phyloP scores from a whole-genome alignment of 2,888 invertebrate species.

The Ceratothoa steindachneri region DNA sequence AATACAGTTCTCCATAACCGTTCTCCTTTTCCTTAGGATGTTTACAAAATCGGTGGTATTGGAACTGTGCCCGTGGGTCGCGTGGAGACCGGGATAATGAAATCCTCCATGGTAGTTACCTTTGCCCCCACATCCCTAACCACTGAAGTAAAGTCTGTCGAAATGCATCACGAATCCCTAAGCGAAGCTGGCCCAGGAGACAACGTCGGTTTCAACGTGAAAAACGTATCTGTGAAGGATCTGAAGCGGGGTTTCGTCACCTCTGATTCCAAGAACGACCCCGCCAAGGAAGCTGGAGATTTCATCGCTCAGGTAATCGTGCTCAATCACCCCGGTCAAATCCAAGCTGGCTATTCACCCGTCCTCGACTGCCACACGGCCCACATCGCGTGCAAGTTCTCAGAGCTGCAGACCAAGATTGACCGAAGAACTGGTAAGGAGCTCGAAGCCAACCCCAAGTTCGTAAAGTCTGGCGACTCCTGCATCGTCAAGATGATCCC shows the following conservation, averaged over 20 bases:
- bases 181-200: constrained; percentile 94
- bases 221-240: constrained; percentile 99
- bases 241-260: constrained; percentile 98
- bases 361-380: constrained; percentile 99
- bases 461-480: constrained; percentile 94
- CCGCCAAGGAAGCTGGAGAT: constrained; percentile 88
- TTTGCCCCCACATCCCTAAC: constrained; percentile 94
- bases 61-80: constrained; percentile 99
- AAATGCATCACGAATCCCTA: constrained; percentile 99
- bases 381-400: constrained; percentile 99
- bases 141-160: constrained; percentile 99
- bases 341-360: constrained; percentile 96
- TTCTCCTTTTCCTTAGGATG: no score
- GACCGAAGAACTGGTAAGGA: constrained; percentile 98
- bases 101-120: constrained; percentile 87
- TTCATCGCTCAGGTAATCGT: constrained; percentile 98
- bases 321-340: constrained; percentile 98
- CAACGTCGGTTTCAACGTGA: constrained; percentile 99
- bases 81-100: constrained; percentile 96
- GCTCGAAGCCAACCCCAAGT: constrained; percentile 86
- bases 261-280: constrained; percentile 95
- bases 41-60: constrained; percentile 99
- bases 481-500: constrained; percentile 91
- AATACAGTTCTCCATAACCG: no score
- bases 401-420: constrained; percentile 95